phyloP scores from a whole-genome alignment of 2,888 invertebrate species.

The Physocephala rufipes region DNA sequence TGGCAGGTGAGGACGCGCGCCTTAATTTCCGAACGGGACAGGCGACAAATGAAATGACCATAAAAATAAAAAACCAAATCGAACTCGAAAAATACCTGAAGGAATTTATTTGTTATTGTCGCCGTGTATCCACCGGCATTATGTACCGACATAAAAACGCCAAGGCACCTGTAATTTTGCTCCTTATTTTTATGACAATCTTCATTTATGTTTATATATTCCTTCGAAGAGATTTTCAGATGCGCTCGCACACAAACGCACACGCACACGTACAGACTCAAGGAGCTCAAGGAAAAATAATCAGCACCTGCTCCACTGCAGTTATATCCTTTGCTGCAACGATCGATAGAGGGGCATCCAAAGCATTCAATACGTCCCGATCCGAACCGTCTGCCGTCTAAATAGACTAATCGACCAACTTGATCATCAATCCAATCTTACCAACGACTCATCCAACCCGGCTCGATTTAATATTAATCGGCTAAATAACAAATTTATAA shows the following conservation, averaged over 20 bases:
- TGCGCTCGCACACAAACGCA: constrained; percentile 11
- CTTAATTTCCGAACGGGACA: constrained; percentile 5
- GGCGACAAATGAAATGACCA: constrained; percentile 4
- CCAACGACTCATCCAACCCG: no score
- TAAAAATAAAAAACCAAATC: no score
- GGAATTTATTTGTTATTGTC: constrained; percentile 24
- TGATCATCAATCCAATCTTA: no score
- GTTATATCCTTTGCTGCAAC: constrained; percentile 22
- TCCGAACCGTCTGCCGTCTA: no score
- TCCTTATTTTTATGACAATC: constrained; percentile 36
- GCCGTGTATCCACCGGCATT: constrained; percentile 9
- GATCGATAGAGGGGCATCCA: neutral
- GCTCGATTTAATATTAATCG: no score
- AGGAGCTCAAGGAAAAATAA: neutral
- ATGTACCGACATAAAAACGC: constrained; percentile 17
- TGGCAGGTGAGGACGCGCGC: constrained; percentile 26
- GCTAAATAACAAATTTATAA: no score
- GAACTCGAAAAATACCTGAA: constrained; percentile 25
- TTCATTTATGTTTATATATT: constrained; percentile 33
- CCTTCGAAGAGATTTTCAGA: constrained; percentile 34
- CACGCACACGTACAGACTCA: no score
- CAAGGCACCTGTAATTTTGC: constrained; percentile 34
- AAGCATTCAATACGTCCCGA: no score
- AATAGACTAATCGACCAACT: no score
- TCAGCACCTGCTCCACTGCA: constrained; percentile 36